Base-by-base conservation (phyloP, 2,113 vertebrate genomes). In the Chlamydotis undulata region DNA sequence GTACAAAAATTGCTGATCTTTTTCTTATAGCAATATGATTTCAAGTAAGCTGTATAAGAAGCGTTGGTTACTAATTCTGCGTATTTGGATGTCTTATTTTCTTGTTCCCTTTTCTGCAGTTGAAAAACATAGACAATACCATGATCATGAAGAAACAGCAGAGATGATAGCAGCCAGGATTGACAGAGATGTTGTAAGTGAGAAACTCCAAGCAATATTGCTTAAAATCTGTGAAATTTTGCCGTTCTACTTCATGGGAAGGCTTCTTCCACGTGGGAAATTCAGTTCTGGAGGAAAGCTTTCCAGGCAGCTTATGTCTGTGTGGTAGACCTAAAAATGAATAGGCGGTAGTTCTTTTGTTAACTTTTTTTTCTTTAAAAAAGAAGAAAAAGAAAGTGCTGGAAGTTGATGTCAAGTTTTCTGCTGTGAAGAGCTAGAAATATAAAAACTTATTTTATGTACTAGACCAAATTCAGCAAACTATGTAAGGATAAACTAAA, bases 141-240 rank as follows among this genome's bases (percentile, higher is more conserved):
- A 92, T 0, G 98, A 98, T 37, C 98, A 98, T 24, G 98, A 98
- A 37, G 98, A 98, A 52, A 96, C 98, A 1, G 95, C 97, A 19
- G 99, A 99, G 96, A 98, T 98, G 98, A 97, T 97, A 3, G 98
- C 98, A 6, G 98, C 98, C 41, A 94, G 97, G 33, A 98, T 99
- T 43, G 99, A 99, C 98, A 97, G 99, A 93, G 99, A 99, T 57
- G 99, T 99, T 98, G 99, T 99, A 90, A 98, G 97, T 96, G 35
- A 45, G 10, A 45, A 63, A 28, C 29, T 53, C 21, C 25, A 61
- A 82, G 16, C 3, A 1, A 6, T 59, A 28, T 15, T 92, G 25
- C 52, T 91, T 82, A 41, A 10, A 39, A 6, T 29, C 45, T 52
- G 12, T 81, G 83, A 70, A 81, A 52, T 45, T 43, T 71, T 87